Conservation (phyloP, 2,888 invertebrate genomes). For the Machimus atricapillus region DNA sequence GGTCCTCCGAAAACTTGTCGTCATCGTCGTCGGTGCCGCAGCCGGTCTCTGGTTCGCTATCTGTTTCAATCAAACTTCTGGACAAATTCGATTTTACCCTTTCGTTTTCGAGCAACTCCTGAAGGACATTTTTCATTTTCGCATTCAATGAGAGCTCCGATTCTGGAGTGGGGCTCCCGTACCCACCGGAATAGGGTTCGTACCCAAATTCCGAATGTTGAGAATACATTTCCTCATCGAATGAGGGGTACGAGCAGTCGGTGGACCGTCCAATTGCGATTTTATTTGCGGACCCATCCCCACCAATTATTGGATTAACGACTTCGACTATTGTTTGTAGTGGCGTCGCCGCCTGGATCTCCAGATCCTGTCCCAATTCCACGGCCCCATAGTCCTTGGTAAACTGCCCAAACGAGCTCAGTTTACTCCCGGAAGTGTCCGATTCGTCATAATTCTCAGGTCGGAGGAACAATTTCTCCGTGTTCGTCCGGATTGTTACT, state of each 20-base stretch:
- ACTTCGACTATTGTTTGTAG: slow-evolving; percentile 62
- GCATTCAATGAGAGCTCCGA: slow-evolving; percentile 60
- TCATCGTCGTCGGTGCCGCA: slow-evolving; percentile 48
- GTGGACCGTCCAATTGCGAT: slow-evolving; percentile 58
- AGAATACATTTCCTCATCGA: slow-evolving; percentile 48
- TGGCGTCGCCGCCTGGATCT: slow-evolving; percentile 14
- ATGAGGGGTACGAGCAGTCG: slow-evolving; percentile 54
- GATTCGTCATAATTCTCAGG: background rate
- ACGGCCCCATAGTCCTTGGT: background rate
- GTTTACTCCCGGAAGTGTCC: background rate
- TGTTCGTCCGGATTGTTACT: slow-evolving; percentile 62
- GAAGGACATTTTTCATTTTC: slow-evolving; percentile 63
- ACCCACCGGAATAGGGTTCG: background rate
- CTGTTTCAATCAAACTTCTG: slow-evolving; percentile 59
- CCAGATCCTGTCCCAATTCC: background rate
- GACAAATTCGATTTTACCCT: slow-evolving; percentile 63
- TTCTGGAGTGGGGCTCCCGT: background rate
- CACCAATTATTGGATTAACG: slow-evolving; percentile 61
- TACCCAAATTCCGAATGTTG: background rate
- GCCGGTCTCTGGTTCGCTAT: slow-evolving; percentile 45
- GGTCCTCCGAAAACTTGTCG: slow-evolving; percentile 14
- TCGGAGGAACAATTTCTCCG: slow-evolving; percentile 59
- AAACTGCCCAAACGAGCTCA: slow-evolving; percentile 4
- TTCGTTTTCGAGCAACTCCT: slow-evolving; percentile 61
- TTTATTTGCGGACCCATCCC: slow-evolving; percentile 60